Evolutionary conservation across 2,797 vertebrate genomes (phyloP), one percentile per base, ranked within the genome.

Genomic region (Danio jaintianensis): DNA sequence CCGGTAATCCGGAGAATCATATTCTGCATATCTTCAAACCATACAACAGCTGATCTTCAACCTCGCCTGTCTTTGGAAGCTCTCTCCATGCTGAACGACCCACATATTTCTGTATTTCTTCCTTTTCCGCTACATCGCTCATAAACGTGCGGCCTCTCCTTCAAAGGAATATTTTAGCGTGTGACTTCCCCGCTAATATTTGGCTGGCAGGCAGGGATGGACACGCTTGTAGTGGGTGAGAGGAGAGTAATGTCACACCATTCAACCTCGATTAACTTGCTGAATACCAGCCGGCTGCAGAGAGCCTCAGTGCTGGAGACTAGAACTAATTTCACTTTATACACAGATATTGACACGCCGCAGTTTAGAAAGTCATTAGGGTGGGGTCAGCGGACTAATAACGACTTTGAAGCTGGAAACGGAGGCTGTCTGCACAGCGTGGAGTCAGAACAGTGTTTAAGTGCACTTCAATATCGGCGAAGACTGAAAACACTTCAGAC

Each of bases 281-380:
- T 93, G 91, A 94, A 94, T 91, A 91, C 92, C 87, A 87, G 90
- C 90, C 93, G 92, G 89, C 91, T 92, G 92, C 91, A 92, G 88
- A 90, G 83, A 82, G 91, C 88, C 85, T 87, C 90, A 85, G 89
- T 92, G 92, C 90, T 87, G 82, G 89, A 85, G 91, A 92, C 93
- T 94, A 93, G 92, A 92, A 93, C 93, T 94, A 94, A 94, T 94
- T 94, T 92, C 91, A 93, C 90, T 94, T 94, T 94, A 93, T 93
- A 94, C 93, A 93, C 92, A 94, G 90, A 91, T 93, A 94, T 93
- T 93, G 92, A 93, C 93, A 93, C 91, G 92, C 90, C 84, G 92
- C 92, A 94, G 92, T 94, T 86, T 91, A 93, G 92, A 92, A 93
- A 93, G 89, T 94, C 92, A 94, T 94, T 94, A 93, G 85, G 85